These are phyloP conservation scores for Baccha elongata DNA, from an alignment of 2,888 invertebrate genomes.

Conservation along the genomic window DNA sequence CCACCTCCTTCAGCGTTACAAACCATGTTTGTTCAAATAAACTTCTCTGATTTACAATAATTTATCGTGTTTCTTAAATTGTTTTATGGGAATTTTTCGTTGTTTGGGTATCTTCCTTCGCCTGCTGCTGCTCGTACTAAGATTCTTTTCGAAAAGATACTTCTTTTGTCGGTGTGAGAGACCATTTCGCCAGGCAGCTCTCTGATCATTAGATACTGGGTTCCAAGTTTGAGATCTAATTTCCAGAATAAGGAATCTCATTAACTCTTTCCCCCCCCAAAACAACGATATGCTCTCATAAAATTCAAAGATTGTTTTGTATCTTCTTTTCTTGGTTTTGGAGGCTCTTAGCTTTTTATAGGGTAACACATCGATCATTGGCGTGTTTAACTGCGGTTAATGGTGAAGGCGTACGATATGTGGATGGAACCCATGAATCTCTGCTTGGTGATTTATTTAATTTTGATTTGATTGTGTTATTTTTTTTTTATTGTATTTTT, in stretches of 20 bases:
- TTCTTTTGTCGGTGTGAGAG: slow-evolving; percentile 19
- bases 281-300: slow-evolving; percentile 14
- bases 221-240: slow-evolving; percentile 31
- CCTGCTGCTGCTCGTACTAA: not conserved
- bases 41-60: slow-evolving; percentile 70
- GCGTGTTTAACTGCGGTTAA: slow-evolving; percentile 55
- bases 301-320: slow-evolving; percentile 16
- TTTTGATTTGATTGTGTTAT: slow-evolving; percentile 62
- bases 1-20: slow-evolving; percentile 51
- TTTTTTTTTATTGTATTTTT: slow-evolving; percentile 1
- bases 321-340: not conserved
- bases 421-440: slow-evolving; percentile 56
- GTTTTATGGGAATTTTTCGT: slow-evolving; percentile 57
- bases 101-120: not conserved
- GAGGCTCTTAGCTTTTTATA: slow-evolving; percentile 11
- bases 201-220: slow-evolving; percentile 47
- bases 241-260: slow-evolving; percentile 57
- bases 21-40: slow-evolving; percentile 68
- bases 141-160: not conserved
- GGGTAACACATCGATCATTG: slow-evolving; percentile 67
- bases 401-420: slow-evolving; percentile 58
- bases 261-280: slow-evolving; percentile 53
- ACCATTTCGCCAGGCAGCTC: slow-evolving; percentile 53
- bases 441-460: slow-evolving; percentile 56
- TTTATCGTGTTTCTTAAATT: slow-evolving; percentile 52